A percentile compares a stretch with the other conserved stretches of the same genome.
These are phyloP conservation scores for Anastrepha ludens DNA, from an alignment of 1,140 invertebrate species.

Conservation along the genomic window DNA sequence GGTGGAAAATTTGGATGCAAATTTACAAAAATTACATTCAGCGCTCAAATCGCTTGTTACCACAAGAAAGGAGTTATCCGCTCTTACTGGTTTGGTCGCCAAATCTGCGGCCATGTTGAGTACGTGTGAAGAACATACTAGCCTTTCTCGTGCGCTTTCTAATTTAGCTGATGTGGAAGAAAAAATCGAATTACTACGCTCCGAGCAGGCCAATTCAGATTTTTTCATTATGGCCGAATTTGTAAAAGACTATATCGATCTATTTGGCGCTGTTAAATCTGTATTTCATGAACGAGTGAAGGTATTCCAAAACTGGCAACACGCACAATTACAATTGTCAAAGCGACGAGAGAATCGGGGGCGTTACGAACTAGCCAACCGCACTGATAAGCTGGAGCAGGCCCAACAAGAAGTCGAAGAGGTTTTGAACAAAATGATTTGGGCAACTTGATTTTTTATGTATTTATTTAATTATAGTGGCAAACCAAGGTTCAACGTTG, in stretches of 20 bases:
- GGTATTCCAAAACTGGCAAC: slow-evolving; percentile 98
- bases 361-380: slow-evolving; percentile 90
- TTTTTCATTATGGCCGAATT: slow-evolving; percentile 95
- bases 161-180: slow-evolving; percentile 93
- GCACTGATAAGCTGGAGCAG: slow-evolving; percentile 92
- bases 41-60: slow-evolving; percentile 92
- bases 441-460: background rate
- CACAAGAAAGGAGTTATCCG: slow-evolving; percentile 90
- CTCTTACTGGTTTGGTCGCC: slow-evolving; percentile 83
- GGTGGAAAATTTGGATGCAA: slow-evolving; percentile 93
- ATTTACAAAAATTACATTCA: slow-evolving; percentile 90
- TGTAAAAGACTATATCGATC: slow-evolving; percentile 95
- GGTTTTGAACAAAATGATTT: slow-evolving; percentile 74
- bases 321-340: slow-evolving; percentile 93
- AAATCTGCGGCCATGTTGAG: slow-evolving; percentile 94
- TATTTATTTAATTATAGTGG: slow-evolving; percentile 80
- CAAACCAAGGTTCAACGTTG: slow-evolving; percentile 96
- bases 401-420: slow-evolving; percentile 93
- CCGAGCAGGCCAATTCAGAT: slow-evolving; percentile 96
- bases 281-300: slow-evolving; percentile 99
- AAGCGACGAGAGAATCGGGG: slow-evolving; percentile 96
- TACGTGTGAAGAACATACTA: slow-evolving; percentile 96
- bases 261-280: slow-evolving; percentile 95
- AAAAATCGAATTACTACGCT: slow-evolving; percentile 88
- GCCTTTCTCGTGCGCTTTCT: slow-evolving; percentile 92